Conservation (phyloP, 2,888 invertebrate genomes). For the Gastracanthus pulcherrimus region DNA sequence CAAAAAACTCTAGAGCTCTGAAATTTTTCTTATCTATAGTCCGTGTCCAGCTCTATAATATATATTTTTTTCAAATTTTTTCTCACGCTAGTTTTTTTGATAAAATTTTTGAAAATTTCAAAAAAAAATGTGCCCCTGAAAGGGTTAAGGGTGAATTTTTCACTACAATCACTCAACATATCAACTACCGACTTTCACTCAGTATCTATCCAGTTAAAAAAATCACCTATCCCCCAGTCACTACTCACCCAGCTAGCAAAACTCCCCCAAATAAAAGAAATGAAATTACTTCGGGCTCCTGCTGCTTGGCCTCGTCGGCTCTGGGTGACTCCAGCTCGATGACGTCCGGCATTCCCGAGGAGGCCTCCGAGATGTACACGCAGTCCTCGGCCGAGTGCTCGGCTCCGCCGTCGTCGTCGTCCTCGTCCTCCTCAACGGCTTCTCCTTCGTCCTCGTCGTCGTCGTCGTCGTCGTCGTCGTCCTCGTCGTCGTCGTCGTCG, state of each 20-base stretch:
- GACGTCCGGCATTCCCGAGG: slow-evolving; percentile 9
- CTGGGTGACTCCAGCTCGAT: slow-evolving; percentile 26
- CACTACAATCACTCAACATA: too few species aligned
- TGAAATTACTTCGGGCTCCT: slow-evolving; percentile 47
- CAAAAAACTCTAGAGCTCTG: too few species aligned
- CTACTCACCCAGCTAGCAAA: background rate
- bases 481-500: background rate
- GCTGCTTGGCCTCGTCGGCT: background rate
- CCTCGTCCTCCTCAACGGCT: background rate
- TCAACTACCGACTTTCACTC: too few species aligned
- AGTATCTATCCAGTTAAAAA: too few species aligned
- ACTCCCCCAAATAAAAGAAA: background rate
- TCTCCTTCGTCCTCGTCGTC: slow-evolving; percentile 46
- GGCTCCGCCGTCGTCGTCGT: slow-evolving; percentile 1
- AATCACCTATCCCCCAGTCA: too few species aligned
- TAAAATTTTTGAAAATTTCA: too few species aligned
- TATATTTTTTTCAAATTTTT: too few species aligned
- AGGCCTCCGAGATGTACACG: slow-evolving; percentile 34
- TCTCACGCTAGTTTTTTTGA: too few species aligned
- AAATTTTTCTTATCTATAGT: too few species aligned
- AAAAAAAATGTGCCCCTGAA: too few species aligned
- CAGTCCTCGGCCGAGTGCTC: slow-evolving; percentile 45
- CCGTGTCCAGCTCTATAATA: too few species aligned
- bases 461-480: slow-evolving; percentile 30
- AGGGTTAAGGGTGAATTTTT: too few species aligned